A percentile compares a stretch with the other conserved stretches of the same genome.
These are phyloP conservation scores for Cremastinae sp. DNA, from an alignment of 2,888 invertebrate genomes.

Conservation along the genomic window DNA sequence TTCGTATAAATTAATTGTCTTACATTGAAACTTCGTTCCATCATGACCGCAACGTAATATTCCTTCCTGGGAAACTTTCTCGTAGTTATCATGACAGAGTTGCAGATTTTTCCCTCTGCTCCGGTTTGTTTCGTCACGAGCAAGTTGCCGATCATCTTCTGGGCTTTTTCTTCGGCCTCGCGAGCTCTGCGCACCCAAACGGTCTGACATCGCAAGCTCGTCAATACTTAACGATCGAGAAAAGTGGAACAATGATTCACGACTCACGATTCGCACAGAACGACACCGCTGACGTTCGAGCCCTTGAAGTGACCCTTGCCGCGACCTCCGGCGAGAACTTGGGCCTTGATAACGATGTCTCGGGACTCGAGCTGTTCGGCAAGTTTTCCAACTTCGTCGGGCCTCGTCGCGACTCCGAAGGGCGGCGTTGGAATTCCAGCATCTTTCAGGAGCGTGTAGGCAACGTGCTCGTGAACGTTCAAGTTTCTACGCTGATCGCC, in stretches of 20 bases:
- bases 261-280: slow-evolving; percentile 91
- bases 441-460: slow-evolving; percentile 92
- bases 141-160: slow-evolving; percentile 94
- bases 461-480: slow-evolving; percentile 97
- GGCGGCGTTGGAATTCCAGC: slow-evolving; percentile 94
- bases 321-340: slow-evolving; percentile 96
- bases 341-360: slow-evolving; percentile 93
- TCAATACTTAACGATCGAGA: too few relatives aligned
- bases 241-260: neutral
- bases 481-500: slow-evolving; percentile 86
- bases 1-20: too few relatives aligned
- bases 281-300: slow-evolving; percentile 96
- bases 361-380: slow-evolving; percentile 89
- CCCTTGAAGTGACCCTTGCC: slow-evolving; percentile 96
- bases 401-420: slow-evolving; percentile 93
- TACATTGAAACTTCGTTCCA: slow-evolving; percentile 97
- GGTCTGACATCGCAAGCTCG: too few relatives aligned
- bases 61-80: slow-evolving; percentile 97
- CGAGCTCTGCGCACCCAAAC: slow-evolving; percentile 83
- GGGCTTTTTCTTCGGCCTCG: slow-evolving; percentile 89
- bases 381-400: slow-evolving; percentile 90
- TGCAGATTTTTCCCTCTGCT: slow-evolving; percentile 94
- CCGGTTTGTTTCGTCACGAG: slow-evolving; percentile 98
- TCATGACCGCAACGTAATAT: slow-evolving; percentile 98
- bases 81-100: slow-evolving; percentile 97